Percentiles rank a stretch among this genome's conserved stretches.
Conservation (phyloP, 1,140 invertebrate species). For the Physella acuta region DNA sequence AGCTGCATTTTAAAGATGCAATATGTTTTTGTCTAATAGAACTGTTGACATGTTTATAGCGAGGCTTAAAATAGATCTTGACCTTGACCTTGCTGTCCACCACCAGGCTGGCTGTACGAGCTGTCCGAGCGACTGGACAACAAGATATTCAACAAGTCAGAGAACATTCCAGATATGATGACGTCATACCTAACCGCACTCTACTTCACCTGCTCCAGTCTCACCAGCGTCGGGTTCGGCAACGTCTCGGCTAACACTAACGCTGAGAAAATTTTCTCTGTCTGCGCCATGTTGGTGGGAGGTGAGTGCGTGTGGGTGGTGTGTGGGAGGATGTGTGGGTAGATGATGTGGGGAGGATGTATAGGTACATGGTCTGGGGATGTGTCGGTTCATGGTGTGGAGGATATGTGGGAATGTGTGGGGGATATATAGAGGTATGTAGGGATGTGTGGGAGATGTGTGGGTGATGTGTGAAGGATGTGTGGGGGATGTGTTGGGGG, state of each 20-base stretch:
- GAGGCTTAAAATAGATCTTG: too few relatives aligned
- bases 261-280: conserved; percentile 87
- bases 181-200: conserved; percentile 83
- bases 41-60: too few relatives aligned
- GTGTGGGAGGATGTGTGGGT: neutral
- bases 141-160: conserved; percentile 38
- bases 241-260: conserved; percentile 95
- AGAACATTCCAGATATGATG: conserved; percentile 54
- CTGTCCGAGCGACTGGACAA: conserved; percentile 50
- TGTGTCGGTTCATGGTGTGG: too few relatives aligned
- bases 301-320: conserved; percentile 66
- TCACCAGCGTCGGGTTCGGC: conserved; percentile 95
- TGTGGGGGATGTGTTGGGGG: too few relatives aligned
- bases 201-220: conserved; percentile 93
- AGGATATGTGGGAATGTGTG: too few relatives aligned
- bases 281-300: conserved; percentile 92
- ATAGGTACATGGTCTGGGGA: too few relatives aligned
- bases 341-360: too few relatives aligned
- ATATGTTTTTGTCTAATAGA: too few relatives aligned
- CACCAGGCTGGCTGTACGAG: conserved; percentile 55
- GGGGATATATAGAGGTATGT: too few relatives aligned
- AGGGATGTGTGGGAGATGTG: too few relatives aligned
- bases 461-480: too few relatives aligned
- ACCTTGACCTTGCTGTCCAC: neutral
- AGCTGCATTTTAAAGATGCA: too few relatives aligned